Evolutionary conservation across 2,888 invertebrate species (phyloP).

Genomic region (Pammene fasciana): DNA sequence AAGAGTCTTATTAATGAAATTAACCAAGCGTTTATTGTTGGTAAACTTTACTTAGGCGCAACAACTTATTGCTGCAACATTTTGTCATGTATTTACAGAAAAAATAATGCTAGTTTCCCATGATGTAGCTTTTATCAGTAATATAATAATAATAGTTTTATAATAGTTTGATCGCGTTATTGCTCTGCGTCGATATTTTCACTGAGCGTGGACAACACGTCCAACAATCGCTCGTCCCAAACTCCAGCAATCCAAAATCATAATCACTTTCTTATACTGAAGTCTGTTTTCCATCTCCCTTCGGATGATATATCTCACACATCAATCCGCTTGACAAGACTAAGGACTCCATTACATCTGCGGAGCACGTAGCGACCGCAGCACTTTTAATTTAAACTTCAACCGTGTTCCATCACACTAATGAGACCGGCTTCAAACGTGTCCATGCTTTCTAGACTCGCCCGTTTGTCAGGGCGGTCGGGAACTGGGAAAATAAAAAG

Average conservation of each 20-base stretch:
- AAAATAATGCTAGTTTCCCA: no score
- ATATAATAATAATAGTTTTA: no score
- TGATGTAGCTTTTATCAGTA: no score
- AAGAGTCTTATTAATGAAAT: no score
- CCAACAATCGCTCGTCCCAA: background rate
- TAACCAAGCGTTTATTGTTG: no score
- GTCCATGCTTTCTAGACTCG: slow-evolving; percentile 27
- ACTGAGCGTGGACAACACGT: background rate
- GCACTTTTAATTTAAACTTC: slow-evolving; percentile 52
- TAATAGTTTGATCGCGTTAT: no score
- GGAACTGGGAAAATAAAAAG: slow-evolving; percentile 1
- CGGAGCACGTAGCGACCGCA: slow-evolving; percentile 38
- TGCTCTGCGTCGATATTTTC: background rate
- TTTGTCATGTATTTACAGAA: no score
- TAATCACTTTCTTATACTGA: background rate
- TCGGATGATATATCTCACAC: slow-evolving; percentile 17
- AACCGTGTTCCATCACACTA: slow-evolving; percentile 58
- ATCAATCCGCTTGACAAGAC: slow-evolving; percentile 32
- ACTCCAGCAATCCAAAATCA: background rate
- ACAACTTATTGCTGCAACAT: no score
- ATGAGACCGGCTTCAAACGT: slow-evolving; percentile 54
- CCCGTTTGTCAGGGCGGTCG: slow-evolving; percentile 12
- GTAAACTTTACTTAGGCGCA: no score
- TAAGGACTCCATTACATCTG: slow-evolving; percentile 31
- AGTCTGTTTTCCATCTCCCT: background rate